A percentile compares a stretch with the other conserved stretches of the same genome.
These are phyloP conservation scores for Hydropotes inermis DNA, from an alignment of 2,113 vertebrate genomes.

Conservation along the genomic window DNA sequence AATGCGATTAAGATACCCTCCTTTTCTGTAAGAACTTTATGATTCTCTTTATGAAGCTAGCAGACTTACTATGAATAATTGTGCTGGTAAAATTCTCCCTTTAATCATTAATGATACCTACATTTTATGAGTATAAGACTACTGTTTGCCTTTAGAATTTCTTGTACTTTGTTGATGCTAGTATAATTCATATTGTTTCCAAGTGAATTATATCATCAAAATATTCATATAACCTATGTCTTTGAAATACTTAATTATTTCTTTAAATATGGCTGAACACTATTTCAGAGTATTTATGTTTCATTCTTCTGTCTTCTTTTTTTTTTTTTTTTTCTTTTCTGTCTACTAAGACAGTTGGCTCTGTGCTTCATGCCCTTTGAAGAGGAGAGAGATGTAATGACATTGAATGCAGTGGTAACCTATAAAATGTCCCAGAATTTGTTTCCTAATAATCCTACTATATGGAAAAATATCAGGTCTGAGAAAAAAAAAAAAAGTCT, in stretches of 20 bases:
- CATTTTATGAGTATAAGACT: not conserved
- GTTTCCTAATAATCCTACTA: not conserved
- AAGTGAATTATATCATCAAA: not conserved
- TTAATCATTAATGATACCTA: not conserved
- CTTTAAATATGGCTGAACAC: not conserved
- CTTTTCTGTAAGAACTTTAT: slow-evolving; percentile 4
- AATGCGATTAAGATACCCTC: not conserved
- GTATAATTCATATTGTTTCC: slow-evolving; percentile 23
- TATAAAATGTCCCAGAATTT: not conserved
- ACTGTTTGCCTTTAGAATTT: not conserved
- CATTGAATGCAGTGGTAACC: not conserved
- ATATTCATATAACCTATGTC: not conserved
- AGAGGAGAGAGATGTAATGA: not conserved
- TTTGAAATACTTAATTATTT: not conserved
- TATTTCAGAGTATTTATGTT: not conserved
- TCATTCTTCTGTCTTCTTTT: not conserved
- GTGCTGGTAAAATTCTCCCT: slow-evolving; percentile 2
- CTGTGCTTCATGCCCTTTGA: not conserved
- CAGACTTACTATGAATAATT: not conserved
- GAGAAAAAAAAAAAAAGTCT: not conserved
- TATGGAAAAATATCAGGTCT: not conserved
- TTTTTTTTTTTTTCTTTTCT: not conserved
- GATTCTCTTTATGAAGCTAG: not conserved
- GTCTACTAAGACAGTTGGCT: not conserved
- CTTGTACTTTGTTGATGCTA: not conserved